phyloP scores from a whole-genome alignment of 30 jellyfish, hydroid and myxozoan species.

The Sanderia malayensis region DNA sequence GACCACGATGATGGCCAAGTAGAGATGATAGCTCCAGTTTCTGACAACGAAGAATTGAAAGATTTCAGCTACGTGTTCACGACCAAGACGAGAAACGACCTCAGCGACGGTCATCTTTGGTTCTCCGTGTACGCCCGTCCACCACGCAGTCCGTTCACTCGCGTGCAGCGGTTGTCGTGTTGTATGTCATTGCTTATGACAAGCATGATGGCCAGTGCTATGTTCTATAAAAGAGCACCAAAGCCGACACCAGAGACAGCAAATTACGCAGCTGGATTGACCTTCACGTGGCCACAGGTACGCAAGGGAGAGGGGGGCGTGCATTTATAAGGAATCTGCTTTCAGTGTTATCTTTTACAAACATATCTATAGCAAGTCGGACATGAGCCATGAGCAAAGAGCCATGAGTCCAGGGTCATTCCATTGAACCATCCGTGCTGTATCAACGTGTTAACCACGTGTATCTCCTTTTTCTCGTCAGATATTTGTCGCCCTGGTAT shows the following conservation, averaged over 20 bases:
- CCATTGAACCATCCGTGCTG: no score
- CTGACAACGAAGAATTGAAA: constrained; percentile 78
- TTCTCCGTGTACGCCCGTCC: constrained; percentile 97
- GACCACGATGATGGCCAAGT: constrained; percentile 84
- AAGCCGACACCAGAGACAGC: constrained; percentile 82
- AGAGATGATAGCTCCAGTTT: constrained; percentile 87
- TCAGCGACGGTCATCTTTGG: constrained; percentile 92
- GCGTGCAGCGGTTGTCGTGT: constrained; percentile 88
- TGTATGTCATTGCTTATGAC: constrained; percentile 85
- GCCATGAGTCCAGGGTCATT: no score
- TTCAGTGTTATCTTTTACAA: no score
- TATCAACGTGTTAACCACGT: no score
- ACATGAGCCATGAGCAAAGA: no score
- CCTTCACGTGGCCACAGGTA: constrained; percentile 94
- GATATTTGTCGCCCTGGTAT: constrained; percentile 79
- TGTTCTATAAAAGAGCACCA: constrained; percentile 76
- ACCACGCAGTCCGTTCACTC: constrained; percentile 91
- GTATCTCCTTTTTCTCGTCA: background rate
- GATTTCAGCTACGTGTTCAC: constrained; percentile 89
- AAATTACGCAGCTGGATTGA: constrained; percentile 72
- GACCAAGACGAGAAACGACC: constrained; percentile 79
- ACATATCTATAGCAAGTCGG: no score
- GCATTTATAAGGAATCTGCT: no score
- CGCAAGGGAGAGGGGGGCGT: no score
- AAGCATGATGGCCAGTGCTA: constrained; percentile 90